Evolutionary conservation across 2,113 vertebrate genomes (phyloP).

Genomic region (Coturnix japonica): DNA sequence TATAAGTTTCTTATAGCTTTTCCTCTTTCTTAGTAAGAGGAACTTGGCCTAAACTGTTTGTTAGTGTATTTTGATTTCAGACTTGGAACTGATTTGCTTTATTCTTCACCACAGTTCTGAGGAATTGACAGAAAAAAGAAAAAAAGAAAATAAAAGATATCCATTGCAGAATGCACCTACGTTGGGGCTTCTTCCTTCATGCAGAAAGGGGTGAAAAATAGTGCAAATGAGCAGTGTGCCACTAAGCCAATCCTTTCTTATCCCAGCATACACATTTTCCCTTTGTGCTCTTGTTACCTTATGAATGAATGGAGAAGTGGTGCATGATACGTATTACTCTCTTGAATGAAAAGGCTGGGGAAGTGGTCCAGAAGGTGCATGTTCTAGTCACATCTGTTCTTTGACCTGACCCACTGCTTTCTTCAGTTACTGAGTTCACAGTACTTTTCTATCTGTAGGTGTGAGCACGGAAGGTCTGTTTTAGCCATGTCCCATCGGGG

Average conservation of each 20-base stretch:
- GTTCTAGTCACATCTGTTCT: neutral
- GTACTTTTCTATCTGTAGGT: neutral
- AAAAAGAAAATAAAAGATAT: no score
- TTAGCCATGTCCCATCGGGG: neutral
- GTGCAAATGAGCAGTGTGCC: neutral
- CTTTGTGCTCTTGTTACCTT: neutral
- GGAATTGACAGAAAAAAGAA: neutral
- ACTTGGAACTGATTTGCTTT: neutral
- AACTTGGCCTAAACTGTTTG: neutral
- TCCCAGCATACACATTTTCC: neutral
- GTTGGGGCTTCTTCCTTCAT: neutral
- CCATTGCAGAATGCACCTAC: neutral
- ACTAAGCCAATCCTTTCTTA: neutral
- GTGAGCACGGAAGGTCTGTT: neutral
- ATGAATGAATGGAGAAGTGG: neutral
- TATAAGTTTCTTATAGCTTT: neutral
- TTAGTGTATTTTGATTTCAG: neutral
- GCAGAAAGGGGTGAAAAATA: neutral
- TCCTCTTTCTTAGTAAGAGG: neutral
- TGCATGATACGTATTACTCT: rapidly evolving
- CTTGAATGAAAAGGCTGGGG: neutral
- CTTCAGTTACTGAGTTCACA: neutral
- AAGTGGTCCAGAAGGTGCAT: neutral
- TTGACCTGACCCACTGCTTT: neutral
- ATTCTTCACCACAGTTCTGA: neutral